Conservation (phyloP, 2,113 vertebrate genomes). For the Thoracochromis brauschi region DNA sequence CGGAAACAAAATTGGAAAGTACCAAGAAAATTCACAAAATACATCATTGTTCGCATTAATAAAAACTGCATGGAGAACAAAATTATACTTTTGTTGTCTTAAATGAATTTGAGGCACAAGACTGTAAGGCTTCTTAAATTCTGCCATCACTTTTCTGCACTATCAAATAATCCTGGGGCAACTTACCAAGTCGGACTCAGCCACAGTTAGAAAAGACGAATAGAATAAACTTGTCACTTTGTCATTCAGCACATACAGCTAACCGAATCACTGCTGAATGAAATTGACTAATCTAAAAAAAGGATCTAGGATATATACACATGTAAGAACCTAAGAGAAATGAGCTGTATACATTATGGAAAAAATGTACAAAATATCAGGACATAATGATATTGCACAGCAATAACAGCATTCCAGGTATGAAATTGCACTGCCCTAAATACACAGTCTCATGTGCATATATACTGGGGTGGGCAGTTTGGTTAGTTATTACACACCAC, state of each 20-base stretch:
- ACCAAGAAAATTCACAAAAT: not conserved
- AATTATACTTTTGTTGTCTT: not conserved
- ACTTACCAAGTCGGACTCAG: not conserved
- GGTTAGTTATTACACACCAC: not conserved
- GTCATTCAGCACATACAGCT: not conserved
- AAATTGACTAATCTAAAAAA: too few species aligned
- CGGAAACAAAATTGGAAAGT: not conserved
- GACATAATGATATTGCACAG: not conserved
- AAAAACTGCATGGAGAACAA: not conserved
- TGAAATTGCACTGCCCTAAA: not conserved
- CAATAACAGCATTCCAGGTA: not conserved
- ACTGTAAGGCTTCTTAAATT: not conserved
- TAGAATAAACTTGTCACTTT: not conserved
- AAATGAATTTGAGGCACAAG: not conserved
- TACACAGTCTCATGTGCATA: not conserved
- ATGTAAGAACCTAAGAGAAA: not conserved
- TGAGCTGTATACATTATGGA: accelerated
- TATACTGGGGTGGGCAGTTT: not conserved
- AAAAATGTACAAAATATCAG: not conserved
- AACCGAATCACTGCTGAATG: too few species aligned
- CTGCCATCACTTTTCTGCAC: not conserved
- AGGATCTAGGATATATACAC: not conserved
- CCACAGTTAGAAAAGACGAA: not conserved
- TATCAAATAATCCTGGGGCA: not conserved
- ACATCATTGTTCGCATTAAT: not conserved